A percentile compares a stretch with the other conserved stretches of the same genome.
These are phyloP conservation scores for Drosophila neotestacea DNA, from an alignment of 2,888 invertebrate genomes.

Conservation along the genomic window DNA sequence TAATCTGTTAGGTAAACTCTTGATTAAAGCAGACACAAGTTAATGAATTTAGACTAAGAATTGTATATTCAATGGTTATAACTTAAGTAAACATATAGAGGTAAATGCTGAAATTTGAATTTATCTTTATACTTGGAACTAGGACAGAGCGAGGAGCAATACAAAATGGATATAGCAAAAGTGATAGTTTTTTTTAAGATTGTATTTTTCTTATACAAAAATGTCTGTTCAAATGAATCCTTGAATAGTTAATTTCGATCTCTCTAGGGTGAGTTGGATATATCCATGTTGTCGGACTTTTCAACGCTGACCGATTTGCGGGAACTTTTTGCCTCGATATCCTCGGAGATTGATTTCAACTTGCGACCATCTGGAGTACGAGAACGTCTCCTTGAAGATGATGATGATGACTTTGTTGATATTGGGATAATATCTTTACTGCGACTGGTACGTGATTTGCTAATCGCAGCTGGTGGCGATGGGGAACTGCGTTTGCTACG, in stretches of 20 bases:
- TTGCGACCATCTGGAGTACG: constrained; percentile 84
- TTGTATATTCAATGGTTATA: constrained; percentile 33
- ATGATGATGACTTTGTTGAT: constrained; percentile 64
- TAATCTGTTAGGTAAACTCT: not conserved
- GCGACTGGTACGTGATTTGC: constrained; percentile 79
- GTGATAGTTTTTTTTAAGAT: constrained; percentile 13
- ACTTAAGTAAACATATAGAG: constrained; percentile 36
- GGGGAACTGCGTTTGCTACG: constrained; percentile 85
- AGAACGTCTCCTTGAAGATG: constrained; percentile 82
- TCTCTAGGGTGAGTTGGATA: constrained; percentile 90
- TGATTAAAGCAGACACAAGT: constrained; percentile 22
- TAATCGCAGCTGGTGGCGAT: constrained; percentile 79
- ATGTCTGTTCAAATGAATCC: constrained; percentile 4
- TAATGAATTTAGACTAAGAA: constrained; percentile 29
- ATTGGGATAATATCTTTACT: constrained; percentile 78
- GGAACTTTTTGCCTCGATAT: constrained; percentile 80
- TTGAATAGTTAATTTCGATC: constrained; percentile 1
- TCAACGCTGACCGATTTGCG: constrained; percentile 86
- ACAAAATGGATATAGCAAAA: constrained; percentile 37
- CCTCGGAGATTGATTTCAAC: constrained; percentile 82
- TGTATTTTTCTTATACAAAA: constrained; percentile 30
- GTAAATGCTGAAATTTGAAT: constrained; percentile 35
- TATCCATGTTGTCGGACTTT: constrained; percentile 91
- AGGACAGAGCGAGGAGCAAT: constrained; percentile 29
- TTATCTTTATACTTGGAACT: constrained; percentile 43